Base-by-base conservation (phyloP, 2,888 invertebrate genomes). In the Campoplex nolae region DNA sequence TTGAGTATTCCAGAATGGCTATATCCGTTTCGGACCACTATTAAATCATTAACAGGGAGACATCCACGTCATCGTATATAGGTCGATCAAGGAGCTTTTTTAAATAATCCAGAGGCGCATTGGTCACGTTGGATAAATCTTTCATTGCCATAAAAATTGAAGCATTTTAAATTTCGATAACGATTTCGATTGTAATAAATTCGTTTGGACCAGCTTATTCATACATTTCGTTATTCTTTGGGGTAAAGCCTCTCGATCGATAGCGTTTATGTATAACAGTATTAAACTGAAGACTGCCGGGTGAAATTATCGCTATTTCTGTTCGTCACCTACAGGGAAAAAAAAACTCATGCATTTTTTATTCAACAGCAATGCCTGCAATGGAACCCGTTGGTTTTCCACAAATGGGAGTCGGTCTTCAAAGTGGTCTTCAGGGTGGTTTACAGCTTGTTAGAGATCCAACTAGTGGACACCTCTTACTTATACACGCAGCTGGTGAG, bases 381-480 rank as follows among this genome's bases (percentile, higher is more conserved):
- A 96, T 95, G 95, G 97, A 95, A 93, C 97, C 97, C 84, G 96
- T 97, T 85, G 98, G 98, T 84, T 97, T 97, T 88, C 93, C 93
- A 28, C 93, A 94, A 86, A 92, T 94, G 91, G 93, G 93, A 54
- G 92, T 93, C 65, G 93, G 93, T 70, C 92, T 93, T 71, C 87
- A 87, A 48, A 75, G 84, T 35, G 84, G 87, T 70, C 89, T 90
- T 76, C 93, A 93, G 88, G 90, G 93, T 84, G 90, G 93, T 28
- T 86, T 93, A 95, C 98, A 98, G 95, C 95, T 98, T 92, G 97
- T 98, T 76, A 96, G 98, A 88, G 98, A 98, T 94, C 97, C 98
- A 48, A 96, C 97, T 35, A 97, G 97, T 4, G 98, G 98, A 70
- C 98, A 98, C 90, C 95, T 98, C 87, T 96, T 98, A 89, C 96